Percentiles rank a stretch among this genome's conserved stretches.
phyloP scores from a whole-genome alignment of 2,113 vertebrate genomes.

The Varanus salvator region DNA sequence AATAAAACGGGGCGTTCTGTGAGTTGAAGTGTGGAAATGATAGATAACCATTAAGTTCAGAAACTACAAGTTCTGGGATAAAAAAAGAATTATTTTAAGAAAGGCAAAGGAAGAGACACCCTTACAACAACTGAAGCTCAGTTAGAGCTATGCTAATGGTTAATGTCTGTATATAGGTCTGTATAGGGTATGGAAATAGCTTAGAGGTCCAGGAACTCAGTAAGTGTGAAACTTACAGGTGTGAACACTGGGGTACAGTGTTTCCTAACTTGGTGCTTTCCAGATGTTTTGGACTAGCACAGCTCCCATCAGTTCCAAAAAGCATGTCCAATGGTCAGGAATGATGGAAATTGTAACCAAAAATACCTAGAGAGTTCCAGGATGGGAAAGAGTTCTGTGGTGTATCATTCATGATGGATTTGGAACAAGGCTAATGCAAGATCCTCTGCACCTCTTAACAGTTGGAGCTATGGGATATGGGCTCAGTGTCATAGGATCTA shows the following conservation, averaged over 20 bases:
- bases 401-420: background rate
- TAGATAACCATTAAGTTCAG: background rate
- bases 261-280: no score
- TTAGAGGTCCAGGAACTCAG: background rate
- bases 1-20: background rate
- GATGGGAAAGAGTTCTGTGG: background rate
- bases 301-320: no score
- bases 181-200: background rate
- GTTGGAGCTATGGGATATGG: background rate
- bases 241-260: background rate
- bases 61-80: background rate
- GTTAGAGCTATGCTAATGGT: background rate
- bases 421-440: background rate
- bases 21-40: background rate
- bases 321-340: no score
- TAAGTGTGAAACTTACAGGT: background rate
- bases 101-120: background rate
- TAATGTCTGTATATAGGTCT: background rate
- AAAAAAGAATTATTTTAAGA: background rate
- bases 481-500: background rate
- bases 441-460: background rate
- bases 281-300: no score
- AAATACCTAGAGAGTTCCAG: no score
- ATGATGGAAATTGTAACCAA: no score
- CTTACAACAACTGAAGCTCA: background rate